Evolutionary conservation across 2,113 vertebrate genomes (phyloP).

Genomic region (Penelope pileata): DNA sequence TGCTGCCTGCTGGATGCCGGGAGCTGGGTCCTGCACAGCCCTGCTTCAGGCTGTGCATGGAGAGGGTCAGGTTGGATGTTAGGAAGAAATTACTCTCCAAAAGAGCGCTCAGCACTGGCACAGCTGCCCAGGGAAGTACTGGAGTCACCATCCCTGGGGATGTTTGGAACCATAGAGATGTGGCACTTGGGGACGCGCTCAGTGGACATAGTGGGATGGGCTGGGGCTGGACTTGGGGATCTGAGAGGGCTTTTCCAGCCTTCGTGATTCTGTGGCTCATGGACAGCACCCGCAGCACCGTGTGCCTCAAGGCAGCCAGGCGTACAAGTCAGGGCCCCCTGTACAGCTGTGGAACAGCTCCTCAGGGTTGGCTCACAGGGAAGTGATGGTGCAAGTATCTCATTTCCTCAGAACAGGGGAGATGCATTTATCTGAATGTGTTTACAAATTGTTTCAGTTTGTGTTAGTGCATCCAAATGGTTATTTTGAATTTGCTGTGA

Average conservation of each 20-base stretch:
- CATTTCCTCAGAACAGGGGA: neutral
- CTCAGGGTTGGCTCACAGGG: neutral
- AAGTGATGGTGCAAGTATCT: neutral
- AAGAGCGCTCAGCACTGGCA: no score
- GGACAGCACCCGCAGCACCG: no score
- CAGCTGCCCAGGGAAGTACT: no score
- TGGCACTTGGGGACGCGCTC: no score
- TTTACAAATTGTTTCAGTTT: neutral
- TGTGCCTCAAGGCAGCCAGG: neutral
- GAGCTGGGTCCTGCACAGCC: neutral
- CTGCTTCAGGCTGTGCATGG: fast-evolving
- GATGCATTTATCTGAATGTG: neutral
- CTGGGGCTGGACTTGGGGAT: no score
- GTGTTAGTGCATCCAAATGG: neutral
- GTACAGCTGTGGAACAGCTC: fast-evolving
- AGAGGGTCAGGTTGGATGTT: no score
- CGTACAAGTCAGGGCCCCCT: fast-evolving
- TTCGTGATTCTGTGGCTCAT: no score
- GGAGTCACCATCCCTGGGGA: no score
- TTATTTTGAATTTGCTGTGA: neutral
- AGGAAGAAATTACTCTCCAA: neutral
- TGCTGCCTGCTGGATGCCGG: neutral
- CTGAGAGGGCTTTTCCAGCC: no score
- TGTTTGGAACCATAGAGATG: no score
- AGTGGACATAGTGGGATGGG: no score